Conservation (phyloP, 2,113 vertebrate genomes). For the Otus sunia region DNA sequence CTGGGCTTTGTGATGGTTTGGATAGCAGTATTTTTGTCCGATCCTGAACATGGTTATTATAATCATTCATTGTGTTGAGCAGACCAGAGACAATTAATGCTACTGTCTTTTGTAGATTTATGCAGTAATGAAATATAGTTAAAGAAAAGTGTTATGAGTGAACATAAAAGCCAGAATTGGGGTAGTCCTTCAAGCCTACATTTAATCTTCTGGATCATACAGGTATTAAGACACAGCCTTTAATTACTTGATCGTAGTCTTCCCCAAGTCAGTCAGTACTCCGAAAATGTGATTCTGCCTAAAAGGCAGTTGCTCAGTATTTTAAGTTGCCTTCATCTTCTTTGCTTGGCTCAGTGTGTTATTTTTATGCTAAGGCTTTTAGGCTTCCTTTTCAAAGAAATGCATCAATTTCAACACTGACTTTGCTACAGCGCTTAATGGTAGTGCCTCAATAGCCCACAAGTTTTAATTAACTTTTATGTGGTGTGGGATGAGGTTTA, state of each 20-base stretch:
- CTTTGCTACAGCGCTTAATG: not conserved
- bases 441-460: not conserved
- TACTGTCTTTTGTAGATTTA: not conserved
- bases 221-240: not conserved
- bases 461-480: slow-evolving; percentile 11
- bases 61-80: not conserved
- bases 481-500: not conserved
- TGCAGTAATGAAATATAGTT: not conserved
- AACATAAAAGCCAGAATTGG: not conserved
- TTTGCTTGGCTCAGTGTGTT: accelerated
- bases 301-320: not conserved
- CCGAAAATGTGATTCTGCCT: not conserved
- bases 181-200: not conserved
- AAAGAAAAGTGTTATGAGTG: not conserved
- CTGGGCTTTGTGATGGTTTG: not conserved
- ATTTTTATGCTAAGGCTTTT: not conserved
- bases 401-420: not conserved
- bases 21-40: not conserved
- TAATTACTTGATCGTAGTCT: not conserved
- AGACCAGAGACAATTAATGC: not conserved
- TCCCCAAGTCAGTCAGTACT: not conserved
- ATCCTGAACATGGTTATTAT: not conserved
- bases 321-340: not conserved
- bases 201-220: not conserved
- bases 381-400: not conserved